These are phyloP conservation scores for Notolabrus celidotus DNA, from an alignment of 2,797 vertebrate species.

Conservation along the genomic window DNA sequence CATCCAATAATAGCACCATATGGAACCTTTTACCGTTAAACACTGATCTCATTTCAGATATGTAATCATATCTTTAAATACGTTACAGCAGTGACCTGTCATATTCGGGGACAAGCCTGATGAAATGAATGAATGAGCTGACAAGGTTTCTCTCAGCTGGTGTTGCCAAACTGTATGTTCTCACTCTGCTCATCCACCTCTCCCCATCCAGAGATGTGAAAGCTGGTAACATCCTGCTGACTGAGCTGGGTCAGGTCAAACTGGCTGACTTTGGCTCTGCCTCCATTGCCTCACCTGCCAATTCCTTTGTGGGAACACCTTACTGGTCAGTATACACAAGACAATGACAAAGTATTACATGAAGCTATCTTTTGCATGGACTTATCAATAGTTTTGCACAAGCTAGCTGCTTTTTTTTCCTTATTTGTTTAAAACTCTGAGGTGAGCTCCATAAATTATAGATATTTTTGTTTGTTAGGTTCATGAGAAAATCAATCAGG, in stretches of 20 bases:
- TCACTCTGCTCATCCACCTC: not conserved
- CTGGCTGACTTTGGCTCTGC: constrained; percentile 98
- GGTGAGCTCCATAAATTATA: not conserved
- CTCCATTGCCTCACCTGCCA: constrained; percentile 97
- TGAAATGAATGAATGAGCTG: not conserved
- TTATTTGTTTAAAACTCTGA: not conserved
- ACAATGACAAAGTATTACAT: not conserved
- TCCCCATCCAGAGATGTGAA: constrained; percentile 92
- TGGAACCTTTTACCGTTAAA: constrained; percentile 10
- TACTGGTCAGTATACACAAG: constrained; percentile 90
- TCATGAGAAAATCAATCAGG: not conserved
- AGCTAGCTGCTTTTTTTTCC: not conserved
- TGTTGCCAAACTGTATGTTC: not conserved
- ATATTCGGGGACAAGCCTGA: not conserved
- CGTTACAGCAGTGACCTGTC: not conserved
- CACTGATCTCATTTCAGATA: not conserved
- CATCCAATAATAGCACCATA: not conserved
- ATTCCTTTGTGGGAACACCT: constrained; percentile 98
- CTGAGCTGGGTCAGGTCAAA: constrained; percentile 98
- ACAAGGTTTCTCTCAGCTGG: not conserved
- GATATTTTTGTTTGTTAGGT: not conserved
- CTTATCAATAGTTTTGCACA: not conserved
- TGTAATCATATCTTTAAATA: constrained; percentile 14
- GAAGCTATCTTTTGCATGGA: not conserved
- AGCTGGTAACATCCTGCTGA: constrained; percentile 99